Base-by-base conservation (phyloP, 2,888 invertebrate genomes). In the Nomada ferruginata region DNA sequence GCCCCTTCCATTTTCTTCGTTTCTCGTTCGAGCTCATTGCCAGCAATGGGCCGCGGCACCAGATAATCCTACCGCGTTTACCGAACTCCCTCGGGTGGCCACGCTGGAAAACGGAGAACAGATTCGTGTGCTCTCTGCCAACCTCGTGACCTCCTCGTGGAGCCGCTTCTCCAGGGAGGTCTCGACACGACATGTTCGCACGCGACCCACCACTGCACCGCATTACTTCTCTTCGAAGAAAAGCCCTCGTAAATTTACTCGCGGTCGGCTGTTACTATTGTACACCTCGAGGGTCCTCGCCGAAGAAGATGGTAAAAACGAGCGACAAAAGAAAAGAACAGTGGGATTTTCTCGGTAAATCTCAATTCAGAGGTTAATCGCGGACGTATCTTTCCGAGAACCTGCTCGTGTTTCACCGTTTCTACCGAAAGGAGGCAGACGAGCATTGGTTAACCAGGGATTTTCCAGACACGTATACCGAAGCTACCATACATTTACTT, bases 41-140 rank as follows among this genome's bases (percentile, higher is more conserved):
- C 71, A 76, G 68, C 74, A 65, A 59, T 59, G 69, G 87, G 64
- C 23, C 83, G 90, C 91, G 90, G 90, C 90, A 75, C 81, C 83
- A 85, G 89, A 90, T 91, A 90, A 91, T 91, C 89, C 90, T 84
- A 83, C 89, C 82, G 80, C 89, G 85, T 90, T 90, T 86, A 88
- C 85, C 70, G 64, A 72, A 68, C 81, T 73, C 78, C 77, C 82
- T 52, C 23, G 50, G 84, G 78, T 84, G 85, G 76, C 81, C 85
- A 76, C 83, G 74, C 77, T 53, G 78, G 29, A 72, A 73, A 83
- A 88, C 75, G 80, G 63, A 71, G 82, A 80, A 77, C 65, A 79
- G 76, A 76, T 76, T 69, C 73, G 66, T 68, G 81, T 57, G 76
- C 71, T 64, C 69, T 72, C 26, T 18, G 68, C 26, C 52, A 36